These are phyloP conservation scores for Papilio polytes DNA, from an alignment of 1,140 invertebrate genomes.

Conservation along the genomic window DNA sequence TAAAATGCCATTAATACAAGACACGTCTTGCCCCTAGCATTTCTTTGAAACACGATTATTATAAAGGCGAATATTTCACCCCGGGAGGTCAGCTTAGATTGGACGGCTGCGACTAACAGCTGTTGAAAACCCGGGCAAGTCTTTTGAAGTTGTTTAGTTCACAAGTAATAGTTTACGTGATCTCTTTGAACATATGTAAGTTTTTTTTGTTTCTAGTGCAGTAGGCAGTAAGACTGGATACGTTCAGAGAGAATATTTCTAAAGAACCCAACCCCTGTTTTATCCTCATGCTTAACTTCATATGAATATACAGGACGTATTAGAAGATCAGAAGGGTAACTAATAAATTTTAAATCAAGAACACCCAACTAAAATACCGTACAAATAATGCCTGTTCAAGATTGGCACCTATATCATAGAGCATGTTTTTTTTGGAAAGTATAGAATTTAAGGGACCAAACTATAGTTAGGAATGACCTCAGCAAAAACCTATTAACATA, in stretches of 20 bases:
- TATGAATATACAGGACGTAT: not conserved
- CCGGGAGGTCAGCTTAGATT: conserved; percentile 45
- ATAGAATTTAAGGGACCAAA: not conserved
- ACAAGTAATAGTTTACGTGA: conserved; percentile 59
- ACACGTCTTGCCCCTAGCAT: conserved; percentile 42
- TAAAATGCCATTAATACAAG: conserved; percentile 44
- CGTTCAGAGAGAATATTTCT: conserved; percentile 9
- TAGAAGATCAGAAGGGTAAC: not conserved
- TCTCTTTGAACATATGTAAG: conserved; percentile 49
- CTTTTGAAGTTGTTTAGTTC: conserved; percentile 65
- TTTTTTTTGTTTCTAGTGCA: conserved; percentile 44
- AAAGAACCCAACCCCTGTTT: conserved; percentile 1
- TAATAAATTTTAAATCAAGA: not conserved
- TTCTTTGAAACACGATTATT: conserved; percentile 28
- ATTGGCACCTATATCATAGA: no score
- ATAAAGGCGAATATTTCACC: conserved; percentile 37
- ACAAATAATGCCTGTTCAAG: no score
- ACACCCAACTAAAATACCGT: not conserved
- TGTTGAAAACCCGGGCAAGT: conserved; percentile 57
- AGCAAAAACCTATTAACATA: not conserved
- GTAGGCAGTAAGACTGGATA: not conserved
- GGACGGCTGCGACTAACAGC: conserved; percentile 56
- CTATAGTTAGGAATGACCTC: not conserved
- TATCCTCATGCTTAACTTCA: not conserved
- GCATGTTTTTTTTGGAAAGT: no score